Percentiles rank a stretch among this genome's conserved stretches.
Conservation (phyloP, 2,797 vertebrate genomes). For the Tarsius wallacei region DNA sequence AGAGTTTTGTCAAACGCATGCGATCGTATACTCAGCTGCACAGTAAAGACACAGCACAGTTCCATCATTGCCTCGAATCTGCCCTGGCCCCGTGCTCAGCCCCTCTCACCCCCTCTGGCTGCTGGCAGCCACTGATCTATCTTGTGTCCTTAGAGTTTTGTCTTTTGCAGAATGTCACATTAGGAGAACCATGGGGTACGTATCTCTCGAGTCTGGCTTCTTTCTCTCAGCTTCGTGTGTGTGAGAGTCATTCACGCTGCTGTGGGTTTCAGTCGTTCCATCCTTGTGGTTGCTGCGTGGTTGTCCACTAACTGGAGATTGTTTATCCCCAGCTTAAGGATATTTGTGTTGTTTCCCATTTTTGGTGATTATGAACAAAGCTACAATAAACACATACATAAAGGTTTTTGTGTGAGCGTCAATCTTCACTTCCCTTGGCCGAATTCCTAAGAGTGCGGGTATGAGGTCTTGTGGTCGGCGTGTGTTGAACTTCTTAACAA, state of each 20-base stretch:
- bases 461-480: fast-evolving
- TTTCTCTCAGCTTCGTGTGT: too few relatives aligned
- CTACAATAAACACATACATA: background rate
- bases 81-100: fast-evolving
- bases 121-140: fast-evolving
- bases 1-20: background rate
- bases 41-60: fast-evolving
- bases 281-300: background rate
- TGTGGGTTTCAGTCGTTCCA: fast-evolving
- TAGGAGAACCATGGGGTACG: fast-evolving
- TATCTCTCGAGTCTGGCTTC: too few relatives aligned
- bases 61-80: fast-evolving
- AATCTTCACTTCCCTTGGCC: background rate
- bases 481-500: background rate
- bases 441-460: background rate
- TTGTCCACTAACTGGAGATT: too few relatives aligned
- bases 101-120: background rate
- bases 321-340: background rate
- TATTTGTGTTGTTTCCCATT: background rate
- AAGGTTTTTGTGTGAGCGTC: background rate
- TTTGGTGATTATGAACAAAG: background rate
- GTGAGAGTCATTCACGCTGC: background rate
- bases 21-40: fast-evolving
- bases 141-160: background rate
- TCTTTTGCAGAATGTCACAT: background rate